Percentiles rank a stretch among this genome's conserved stretches.
These are phyloP conservation scores for Diphyllodes magnificus DNA, from an alignment of 2,113 vertebrate species.

Conservation along the genomic window DNA sequence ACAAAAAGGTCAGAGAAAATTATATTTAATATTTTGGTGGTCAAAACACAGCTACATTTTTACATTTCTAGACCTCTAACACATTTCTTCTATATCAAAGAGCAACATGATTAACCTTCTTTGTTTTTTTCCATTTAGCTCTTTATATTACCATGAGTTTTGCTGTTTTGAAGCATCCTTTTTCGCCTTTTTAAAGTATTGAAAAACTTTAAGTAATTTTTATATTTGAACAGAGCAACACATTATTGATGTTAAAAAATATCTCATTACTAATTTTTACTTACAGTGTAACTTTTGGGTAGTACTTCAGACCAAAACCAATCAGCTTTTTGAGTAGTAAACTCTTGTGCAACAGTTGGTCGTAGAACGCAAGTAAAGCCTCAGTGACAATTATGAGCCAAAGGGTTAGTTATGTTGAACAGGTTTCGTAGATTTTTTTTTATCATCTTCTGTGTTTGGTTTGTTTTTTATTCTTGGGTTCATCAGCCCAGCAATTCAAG, in stretches of 20 bases:
- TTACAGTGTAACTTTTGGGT: neutral
- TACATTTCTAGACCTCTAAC: neutral
- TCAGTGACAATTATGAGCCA: neutral
- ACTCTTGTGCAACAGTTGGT: neutral
- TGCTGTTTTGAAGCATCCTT: neutral
- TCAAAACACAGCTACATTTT: neutral
- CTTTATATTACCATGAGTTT: neutral
- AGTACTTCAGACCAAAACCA: neutral
- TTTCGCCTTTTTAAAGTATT: neutral
- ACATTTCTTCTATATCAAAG: neutral
- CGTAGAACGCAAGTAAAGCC: neutral
- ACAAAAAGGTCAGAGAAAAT: neutral
- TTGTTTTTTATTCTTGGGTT: neutral
- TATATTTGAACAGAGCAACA: neutral
- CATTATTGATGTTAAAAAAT: neutral
- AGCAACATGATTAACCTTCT: neutral
- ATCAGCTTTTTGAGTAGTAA: neutral
- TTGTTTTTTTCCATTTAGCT: neutral
- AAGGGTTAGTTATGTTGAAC: rapidly evolving
- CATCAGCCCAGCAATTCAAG: neutral
- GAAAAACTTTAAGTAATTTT: neutral
- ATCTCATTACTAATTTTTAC: neutral
- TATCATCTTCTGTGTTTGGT: neutral
- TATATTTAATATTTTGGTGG: neutral
- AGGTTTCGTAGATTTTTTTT: neutral